Evolutionary conservation across 2,797 vertebrate species (phyloP).

Genomic region (Huso huso): DNA sequence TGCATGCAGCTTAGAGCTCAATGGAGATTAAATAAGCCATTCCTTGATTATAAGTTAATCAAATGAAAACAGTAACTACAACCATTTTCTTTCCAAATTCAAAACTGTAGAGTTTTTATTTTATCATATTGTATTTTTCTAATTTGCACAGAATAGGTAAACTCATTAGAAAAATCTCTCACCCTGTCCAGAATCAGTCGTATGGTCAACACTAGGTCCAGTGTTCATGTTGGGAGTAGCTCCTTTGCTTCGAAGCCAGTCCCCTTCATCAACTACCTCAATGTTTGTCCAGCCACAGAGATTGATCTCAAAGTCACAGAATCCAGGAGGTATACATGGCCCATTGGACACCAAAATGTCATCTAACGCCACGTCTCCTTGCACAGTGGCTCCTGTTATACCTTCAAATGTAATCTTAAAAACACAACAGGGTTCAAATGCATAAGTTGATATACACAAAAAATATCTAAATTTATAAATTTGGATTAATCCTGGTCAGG

Average conservation of each 20-base stretch:
- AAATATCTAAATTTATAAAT: too few species aligned
- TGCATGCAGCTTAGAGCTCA: too few species aligned
- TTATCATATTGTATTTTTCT: too few species aligned
- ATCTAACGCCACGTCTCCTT: conserved; percentile 58
- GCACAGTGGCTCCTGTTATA: conserved; percentile 39
- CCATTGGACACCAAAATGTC: conserved; percentile 45
- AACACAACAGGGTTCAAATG: neutral
- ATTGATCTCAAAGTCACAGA: conserved; percentile 59
- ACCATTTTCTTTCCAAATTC: too few species aligned
- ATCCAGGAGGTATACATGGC: conserved; percentile 40
- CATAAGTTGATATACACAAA: neutral
- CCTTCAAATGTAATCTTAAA: conserved; percentile 57
- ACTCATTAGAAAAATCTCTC: neutral
- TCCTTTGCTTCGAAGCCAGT: conserved; percentile 56
- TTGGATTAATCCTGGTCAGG: too few species aligned
- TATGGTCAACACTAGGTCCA: conserved; percentile 55
- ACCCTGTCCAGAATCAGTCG: conserved; percentile 49
- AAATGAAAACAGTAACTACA: too few species aligned
- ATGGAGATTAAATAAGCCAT: too few species aligned
- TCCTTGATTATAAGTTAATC: too few species aligned
- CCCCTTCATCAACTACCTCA: conserved; percentile 38
- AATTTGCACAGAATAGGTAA: too few species aligned
- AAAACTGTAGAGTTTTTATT: too few species aligned
- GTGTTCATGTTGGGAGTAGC: conserved; percentile 37
- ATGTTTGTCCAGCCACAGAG: conserved; percentile 58